Conservation (phyloP, 1,140 invertebrate species). For the Drosophila ficusphila region DNA sequence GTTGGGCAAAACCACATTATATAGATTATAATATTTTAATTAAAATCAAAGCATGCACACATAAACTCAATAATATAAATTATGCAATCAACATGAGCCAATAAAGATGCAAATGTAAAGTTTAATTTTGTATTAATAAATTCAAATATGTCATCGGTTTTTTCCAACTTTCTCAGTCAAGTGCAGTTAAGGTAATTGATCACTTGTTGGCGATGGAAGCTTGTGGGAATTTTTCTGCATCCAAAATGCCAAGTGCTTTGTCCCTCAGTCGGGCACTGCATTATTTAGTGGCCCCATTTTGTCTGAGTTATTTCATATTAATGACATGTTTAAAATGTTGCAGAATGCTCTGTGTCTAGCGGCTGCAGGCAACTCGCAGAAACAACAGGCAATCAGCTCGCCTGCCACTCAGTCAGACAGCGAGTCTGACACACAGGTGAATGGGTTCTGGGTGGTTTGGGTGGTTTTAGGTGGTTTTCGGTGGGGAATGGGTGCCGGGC, state of each 20-base stretch:
- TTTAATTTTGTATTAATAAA: slow-evolving; percentile 34
- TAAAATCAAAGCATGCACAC: slow-evolving; percentile 41
- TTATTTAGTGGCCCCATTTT: slow-evolving; percentile 56
- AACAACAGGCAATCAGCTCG: slow-evolving; percentile 51
- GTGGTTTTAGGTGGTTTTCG: background rate
- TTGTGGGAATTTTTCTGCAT: background rate
- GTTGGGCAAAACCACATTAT: slow-evolving; percentile 62
- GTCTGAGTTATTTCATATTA: slow-evolving; percentile 64
- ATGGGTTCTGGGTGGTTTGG: background rate
- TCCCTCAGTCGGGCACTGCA: slow-evolving; percentile 35
- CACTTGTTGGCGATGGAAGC: background rate
- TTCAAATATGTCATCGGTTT: slow-evolving; percentile 16
- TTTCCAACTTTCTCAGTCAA: background rate
- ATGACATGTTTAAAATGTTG: slow-evolving; percentile 73
- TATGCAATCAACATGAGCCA: slow-evolving; percentile 50
- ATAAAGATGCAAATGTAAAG: slow-evolving; percentile 55
- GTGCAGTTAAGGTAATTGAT: slow-evolving; percentile 10
- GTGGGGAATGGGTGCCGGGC: background rate
- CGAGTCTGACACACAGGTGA: slow-evolving; percentile 25
- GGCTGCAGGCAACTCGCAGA: slow-evolving; percentile 21
- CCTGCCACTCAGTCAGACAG: slow-evolving; percentile 34
- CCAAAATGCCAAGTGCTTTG: slow-evolving; percentile 28
- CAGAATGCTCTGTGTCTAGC: slow-evolving; percentile 36
- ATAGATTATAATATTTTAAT: slow-evolving; percentile 65
- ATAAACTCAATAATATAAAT: slow-evolving; percentile 23